phyloP scores from a whole-genome alignment of 37 sponge, comb jelly and placozoan genomes.

The Theonella swinhoei region DNA sequence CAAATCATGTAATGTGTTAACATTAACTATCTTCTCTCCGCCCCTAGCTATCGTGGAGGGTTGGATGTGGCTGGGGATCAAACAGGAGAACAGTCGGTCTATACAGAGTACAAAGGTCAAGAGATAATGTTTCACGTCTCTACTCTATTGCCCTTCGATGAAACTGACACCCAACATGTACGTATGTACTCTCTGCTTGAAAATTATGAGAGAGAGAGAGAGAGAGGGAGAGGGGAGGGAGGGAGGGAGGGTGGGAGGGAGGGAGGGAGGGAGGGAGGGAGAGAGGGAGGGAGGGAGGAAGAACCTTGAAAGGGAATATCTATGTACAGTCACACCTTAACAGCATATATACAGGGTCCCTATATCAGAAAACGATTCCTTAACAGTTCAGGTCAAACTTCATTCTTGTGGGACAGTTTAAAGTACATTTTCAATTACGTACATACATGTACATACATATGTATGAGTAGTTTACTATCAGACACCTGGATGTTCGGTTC shows the following conservation, averaged over 20 bases:
- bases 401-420: too few species aligned
- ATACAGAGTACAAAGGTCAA: slow-evolving; percentile 71
- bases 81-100: slow-evolving; percentile 74
- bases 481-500: too few species aligned
- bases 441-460: too few species aligned
- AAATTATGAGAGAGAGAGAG: background rate
- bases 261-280: background rate
- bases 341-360: too few species aligned
- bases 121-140: slow-evolving; percentile 93
- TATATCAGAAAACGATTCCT: too few species aligned
- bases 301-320: background rate
- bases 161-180: slow-evolving; percentile 69
- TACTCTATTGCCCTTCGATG: slow-evolving; percentile 83
- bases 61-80: slow-evolving; percentile 71
- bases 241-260: background rate
- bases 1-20: too few species aligned
- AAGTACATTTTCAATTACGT: too few species aligned
- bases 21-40: background rate
- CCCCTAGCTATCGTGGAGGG: slow-evolving; percentile 74
- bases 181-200: too few species aligned
- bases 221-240: background rate
- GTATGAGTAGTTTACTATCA: too few species aligned
- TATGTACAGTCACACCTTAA: too few species aligned
- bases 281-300: background rate
- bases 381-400: too few species aligned